These are phyloP conservation scores for Cnemophilus loriae DNA, from an alignment of 2,113 vertebrate genomes.

Conservation along the genomic window DNA sequence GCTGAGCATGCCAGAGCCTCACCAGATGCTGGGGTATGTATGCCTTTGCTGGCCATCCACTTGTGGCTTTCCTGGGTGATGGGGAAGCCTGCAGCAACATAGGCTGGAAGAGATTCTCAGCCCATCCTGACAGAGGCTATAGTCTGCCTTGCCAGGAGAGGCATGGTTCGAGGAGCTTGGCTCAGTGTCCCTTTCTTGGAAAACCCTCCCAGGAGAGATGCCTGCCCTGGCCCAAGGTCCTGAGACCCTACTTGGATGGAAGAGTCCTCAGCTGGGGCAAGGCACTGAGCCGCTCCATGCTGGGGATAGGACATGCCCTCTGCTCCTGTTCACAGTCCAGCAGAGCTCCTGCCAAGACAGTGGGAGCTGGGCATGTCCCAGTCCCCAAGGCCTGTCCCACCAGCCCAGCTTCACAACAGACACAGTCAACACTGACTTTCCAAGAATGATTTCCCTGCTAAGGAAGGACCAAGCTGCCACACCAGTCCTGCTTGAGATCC, in stretches of 20 bases:
- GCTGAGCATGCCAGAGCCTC: not conserved
- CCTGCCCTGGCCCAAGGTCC: not conserved
- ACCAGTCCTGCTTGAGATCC: fast-evolving
- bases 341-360: not conserved
- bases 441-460: not conserved
- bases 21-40: not conserved
- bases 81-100: not conserved
- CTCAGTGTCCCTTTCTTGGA: not conserved
- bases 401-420: not conserved
- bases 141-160: not conserved
- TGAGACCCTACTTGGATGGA: not conserved
- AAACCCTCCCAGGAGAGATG: not conserved
- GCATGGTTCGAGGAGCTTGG: not conserved
- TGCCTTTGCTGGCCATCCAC: not conserved
- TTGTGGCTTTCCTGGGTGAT: not conserved
- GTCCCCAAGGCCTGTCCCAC: not conserved
- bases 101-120: not conserved
- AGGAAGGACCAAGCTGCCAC: not conserved
- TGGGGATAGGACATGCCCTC: not conserved
- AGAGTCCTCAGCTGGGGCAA: not conserved
- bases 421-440: not conserved
- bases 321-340: not conserved
- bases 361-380: not conserved
- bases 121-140: not conserved
- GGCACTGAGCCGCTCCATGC: fast-evolving